Base-by-base conservation (phyloP, 2,888 invertebrate genomes). In the Agrotis clavis region DNA sequence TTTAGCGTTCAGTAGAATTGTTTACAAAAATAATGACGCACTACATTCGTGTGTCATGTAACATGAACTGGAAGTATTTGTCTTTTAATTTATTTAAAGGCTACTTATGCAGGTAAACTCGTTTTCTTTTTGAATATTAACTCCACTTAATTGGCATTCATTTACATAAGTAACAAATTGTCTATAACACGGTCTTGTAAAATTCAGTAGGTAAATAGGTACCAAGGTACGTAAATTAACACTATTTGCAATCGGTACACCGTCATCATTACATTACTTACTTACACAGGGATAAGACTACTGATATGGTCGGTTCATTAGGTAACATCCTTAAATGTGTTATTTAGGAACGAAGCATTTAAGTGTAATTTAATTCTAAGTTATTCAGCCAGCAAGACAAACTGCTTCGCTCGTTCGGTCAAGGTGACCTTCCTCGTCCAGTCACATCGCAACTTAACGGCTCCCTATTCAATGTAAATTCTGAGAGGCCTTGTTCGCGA, bases 381-480 rank as follows among this genome's bases (percentile, higher is more conserved):
- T 89, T 88, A 84, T 88, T 88, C 81, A 85, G 84, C 80, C 83
- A 87, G 86, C 85, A 89, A 91, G 86, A 91, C 88, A 90, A 90
- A 89, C 85, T 83, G 84, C 88, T 87, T 82, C 84, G 90, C 86
- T 88, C 76, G 89, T 89, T 90, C 92, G 92, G 92, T 92, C 94
- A 95, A 95, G 95, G 95, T 95, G 95, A 95, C 95, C 95, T 94
- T 93, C 92, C 88, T 88, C 84, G 87, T 90, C 87, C 91, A 89
- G 90, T 92, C 92, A 91, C 92, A 92, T 91, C 89, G 90, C 89
- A 89, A 92, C 89, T 91, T 92, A 92, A 90, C 92, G 90, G 92
- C 91, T 92, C 90, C 90, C 92, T 90, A 94, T 95, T 96, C 93
- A 95, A 95, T 95, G 94, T 93, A 93, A 96, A 95, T 95, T 92